These are phyloP conservation scores for Falco cherrug DNA, from an alignment of 2,797 vertebrate species.

Conservation along the genomic window DNA sequence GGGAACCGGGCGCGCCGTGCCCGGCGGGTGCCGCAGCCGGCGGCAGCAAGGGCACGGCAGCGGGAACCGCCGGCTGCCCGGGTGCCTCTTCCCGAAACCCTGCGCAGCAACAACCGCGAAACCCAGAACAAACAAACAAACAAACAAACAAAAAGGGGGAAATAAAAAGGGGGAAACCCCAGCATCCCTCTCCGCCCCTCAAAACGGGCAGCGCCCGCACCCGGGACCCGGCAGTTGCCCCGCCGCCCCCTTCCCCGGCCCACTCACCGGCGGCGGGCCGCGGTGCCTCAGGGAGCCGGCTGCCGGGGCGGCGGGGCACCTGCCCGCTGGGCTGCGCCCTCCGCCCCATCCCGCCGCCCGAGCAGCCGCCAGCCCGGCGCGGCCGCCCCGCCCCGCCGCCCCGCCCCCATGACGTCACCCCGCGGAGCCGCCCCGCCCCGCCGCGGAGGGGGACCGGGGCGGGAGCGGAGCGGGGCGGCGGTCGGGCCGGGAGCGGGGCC, in stretches of 20 bases:
- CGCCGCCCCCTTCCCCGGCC: background rate
- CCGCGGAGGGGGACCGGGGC: no score
- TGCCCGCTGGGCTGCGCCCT: background rate
- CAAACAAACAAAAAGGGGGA: background rate
- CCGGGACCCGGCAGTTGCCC: background rate
- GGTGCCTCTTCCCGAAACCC: no score
- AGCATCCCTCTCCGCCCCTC: no score
- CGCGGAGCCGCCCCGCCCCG: background rate
- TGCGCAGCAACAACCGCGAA: no score
- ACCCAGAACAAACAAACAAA: background rate
- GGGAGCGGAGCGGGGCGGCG: no score
- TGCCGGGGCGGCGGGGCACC: background rate
- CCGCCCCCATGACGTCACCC: conserved; percentile 75
- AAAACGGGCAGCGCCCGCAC: background rate
- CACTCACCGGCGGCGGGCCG: conserved; percentile 60
- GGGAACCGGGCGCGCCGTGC: no score
- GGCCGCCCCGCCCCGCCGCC: conserved; percentile 8
- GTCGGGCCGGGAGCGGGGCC: background rate
- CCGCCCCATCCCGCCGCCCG: background rate
- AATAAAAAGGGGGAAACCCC: background rate
- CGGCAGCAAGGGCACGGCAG: no score
- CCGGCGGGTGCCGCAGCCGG: no score
- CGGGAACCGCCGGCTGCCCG: no score
- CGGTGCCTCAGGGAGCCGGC: background rate
- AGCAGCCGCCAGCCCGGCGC: conserved; percentile 1